These are phyloP conservation scores for Pygoscelis antarcticus DNA, from an alignment of 2,113 vertebrate species.

Conservation along the genomic window DNA sequence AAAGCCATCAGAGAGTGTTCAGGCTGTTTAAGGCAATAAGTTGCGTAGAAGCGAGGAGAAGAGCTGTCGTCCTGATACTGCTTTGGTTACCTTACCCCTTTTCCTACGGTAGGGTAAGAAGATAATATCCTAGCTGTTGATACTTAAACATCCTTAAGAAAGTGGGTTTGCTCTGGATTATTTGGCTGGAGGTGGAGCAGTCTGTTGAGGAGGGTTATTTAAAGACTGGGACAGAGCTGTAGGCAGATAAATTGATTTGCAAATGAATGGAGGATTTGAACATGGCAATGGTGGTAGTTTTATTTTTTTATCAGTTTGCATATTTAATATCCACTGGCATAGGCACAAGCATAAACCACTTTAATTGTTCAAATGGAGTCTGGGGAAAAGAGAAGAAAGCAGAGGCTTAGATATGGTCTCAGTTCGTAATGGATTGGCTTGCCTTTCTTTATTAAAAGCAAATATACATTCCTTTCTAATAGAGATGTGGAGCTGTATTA, in stretches of 20 bases:
- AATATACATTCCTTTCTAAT: slow-evolving; percentile 32
- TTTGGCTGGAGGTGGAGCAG: slow-evolving; percentile 53
- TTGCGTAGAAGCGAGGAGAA: not conserved
- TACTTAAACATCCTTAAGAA: not conserved
- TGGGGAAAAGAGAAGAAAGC: slow-evolving; percentile 32
- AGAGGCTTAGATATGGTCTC: slow-evolving; percentile 18
- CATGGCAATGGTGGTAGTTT: not conserved
- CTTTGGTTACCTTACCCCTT: not conserved
- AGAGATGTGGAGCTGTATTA: slow-evolving; percentile 5
- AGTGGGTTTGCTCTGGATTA: slow-evolving; percentile 40
- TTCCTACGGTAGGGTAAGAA: not conserved
- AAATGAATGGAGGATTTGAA: slow-evolving; percentile 37
- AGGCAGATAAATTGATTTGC: slow-evolving; percentile 54
- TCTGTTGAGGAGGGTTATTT: slow-evolving; percentile 57
- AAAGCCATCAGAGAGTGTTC: not conserved
- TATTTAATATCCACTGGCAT: slow-evolving; percentile 37
- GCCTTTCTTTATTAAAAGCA: slow-evolving; percentile 55
- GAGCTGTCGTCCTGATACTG: not conserved
- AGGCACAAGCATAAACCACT: not conserved
- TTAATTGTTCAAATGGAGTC: slow-evolving; percentile 47
- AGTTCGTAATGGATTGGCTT: slow-evolving; percentile 24
- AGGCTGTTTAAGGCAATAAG: not conserved
- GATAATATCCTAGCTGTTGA: not conserved
- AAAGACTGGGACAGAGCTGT: slow-evolving; percentile 38
- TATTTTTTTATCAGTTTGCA: slow-evolving; percentile 47